Percentiles rank a stretch among this genome's conserved stretches.
Conservation (phyloP, 2,113 vertebrate genomes). For the Electrona antarctica region DNA sequence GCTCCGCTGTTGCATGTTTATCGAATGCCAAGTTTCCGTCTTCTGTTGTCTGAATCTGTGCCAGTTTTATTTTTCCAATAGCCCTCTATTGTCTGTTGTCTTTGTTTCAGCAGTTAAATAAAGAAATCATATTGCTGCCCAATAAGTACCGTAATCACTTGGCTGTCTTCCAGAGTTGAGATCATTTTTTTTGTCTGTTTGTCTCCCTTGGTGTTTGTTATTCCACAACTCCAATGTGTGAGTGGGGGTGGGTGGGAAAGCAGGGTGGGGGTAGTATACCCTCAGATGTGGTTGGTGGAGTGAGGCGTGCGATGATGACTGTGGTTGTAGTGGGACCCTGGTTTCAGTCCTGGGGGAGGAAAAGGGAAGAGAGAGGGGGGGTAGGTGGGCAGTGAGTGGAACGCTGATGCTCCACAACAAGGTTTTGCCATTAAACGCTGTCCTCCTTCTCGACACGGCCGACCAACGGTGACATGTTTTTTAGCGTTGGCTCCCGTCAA, state of each 20-base stretch:
- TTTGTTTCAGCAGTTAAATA: constrained; percentile 25
- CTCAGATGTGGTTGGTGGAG: constrained; percentile 59
- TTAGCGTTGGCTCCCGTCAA: constrained; percentile 29
- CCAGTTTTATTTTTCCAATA: background rate
- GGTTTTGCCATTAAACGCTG: constrained; percentile 65
- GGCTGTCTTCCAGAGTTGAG: constrained; percentile 50
- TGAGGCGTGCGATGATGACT: constrained; percentile 49
- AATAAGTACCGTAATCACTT: constrained; percentile 50
- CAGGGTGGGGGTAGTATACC: constrained; percentile 58
- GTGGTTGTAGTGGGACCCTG: constrained; percentile 40
- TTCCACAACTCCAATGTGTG: constrained; percentile 42
- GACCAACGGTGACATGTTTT: constrained; percentile 13
- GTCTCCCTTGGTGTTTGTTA: constrained; percentile 65
- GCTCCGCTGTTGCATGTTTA: background rate
- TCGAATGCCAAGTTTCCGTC: background rate
- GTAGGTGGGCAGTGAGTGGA: constrained; percentile 16
- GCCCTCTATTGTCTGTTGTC: constrained; percentile 15
- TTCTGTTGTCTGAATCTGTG: background rate
- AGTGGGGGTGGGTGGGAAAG: constrained; percentile 45
- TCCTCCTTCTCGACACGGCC: constrained; percentile 26
- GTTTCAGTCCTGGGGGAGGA: constrained; percentile 50
- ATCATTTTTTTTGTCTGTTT: constrained; percentile 57
- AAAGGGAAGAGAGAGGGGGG: constrained; percentile 23
- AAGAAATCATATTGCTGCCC: constrained; percentile 36
- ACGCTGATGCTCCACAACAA: constrained; percentile 55